Evolutionary conservation across 2,113 vertebrate genomes (phyloP).

Genomic region (Tragelaphus scriptus): DNA sequence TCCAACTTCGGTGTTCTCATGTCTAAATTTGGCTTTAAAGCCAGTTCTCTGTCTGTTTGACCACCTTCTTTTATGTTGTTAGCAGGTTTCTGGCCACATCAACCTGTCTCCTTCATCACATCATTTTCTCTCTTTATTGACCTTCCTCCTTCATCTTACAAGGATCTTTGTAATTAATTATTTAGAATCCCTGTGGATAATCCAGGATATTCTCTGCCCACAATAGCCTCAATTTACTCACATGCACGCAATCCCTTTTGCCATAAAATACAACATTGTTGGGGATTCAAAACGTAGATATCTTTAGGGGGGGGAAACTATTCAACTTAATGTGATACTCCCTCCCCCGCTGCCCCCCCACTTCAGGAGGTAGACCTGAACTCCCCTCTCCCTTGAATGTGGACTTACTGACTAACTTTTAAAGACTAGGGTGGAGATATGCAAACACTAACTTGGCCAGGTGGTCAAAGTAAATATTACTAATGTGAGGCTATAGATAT

Average conservation of each 20-base stretch:
- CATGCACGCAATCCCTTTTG: not conserved
- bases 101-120: not conserved
- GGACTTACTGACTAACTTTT: not conserved
- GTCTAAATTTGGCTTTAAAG: not conserved
- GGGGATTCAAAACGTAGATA: not conserved
- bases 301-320: rapidly evolving
- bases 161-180: not conserved
- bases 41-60: not conserved
- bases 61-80: not conserved
- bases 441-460: not conserved
- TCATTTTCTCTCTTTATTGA: not conserved
- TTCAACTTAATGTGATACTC: not conserved
- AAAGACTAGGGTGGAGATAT: not conserved
- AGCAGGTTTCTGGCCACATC: not conserved
- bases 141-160: not conserved
- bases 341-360: rapidly evolving
- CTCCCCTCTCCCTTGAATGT: not conserved
- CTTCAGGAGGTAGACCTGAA: not conserved
- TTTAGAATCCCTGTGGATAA: not conserved
- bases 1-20: not conserved
- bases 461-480: not conserved
- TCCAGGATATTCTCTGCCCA: not conserved
- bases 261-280: not conserved
- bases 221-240: not conserved
- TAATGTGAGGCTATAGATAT: not conserved